Conservation (phyloP, 2,113 vertebrate genomes). For the Albula glossodonta region DNA sequence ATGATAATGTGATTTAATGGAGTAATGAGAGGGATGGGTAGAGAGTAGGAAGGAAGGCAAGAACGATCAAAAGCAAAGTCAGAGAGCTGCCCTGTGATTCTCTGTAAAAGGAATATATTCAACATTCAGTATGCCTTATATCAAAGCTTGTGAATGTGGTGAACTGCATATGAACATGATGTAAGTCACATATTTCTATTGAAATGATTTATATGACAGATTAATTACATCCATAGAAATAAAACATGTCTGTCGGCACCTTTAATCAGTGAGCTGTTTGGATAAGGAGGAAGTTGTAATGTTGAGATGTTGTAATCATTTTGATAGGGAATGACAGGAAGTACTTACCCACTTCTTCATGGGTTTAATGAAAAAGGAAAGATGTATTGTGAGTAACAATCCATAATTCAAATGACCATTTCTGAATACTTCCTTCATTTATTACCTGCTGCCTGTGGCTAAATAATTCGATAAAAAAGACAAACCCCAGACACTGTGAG, state of each 20-base stretch:
- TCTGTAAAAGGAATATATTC: background rate
- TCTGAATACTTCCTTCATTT: background rate
- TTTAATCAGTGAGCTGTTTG: background rate
- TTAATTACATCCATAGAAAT: background rate
- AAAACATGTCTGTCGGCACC: background rate
- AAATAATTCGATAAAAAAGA: background rate
- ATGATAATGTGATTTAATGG: conserved; percentile 17
- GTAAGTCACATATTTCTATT: background rate
- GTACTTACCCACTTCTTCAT: background rate
- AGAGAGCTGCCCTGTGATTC: background rate
- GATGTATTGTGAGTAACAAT: background rate
- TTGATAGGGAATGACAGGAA: background rate
- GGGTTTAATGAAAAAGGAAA: background rate
- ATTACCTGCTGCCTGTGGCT: background rate
- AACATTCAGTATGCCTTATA: background rate
- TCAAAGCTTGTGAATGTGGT: background rate
- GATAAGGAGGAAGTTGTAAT: background rate
- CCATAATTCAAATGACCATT: background rate
- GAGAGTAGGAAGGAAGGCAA: background rate
- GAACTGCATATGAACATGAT: background rate
- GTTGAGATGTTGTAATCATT: background rate
- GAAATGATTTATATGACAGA: background rate
- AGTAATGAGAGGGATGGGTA: background rate
- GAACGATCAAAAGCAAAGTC: background rate
- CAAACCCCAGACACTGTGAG: background rate